phyloP scores from a whole-genome alignment of 2,888 invertebrate genomes.

The Pardosa pseudoannulata region DNA sequence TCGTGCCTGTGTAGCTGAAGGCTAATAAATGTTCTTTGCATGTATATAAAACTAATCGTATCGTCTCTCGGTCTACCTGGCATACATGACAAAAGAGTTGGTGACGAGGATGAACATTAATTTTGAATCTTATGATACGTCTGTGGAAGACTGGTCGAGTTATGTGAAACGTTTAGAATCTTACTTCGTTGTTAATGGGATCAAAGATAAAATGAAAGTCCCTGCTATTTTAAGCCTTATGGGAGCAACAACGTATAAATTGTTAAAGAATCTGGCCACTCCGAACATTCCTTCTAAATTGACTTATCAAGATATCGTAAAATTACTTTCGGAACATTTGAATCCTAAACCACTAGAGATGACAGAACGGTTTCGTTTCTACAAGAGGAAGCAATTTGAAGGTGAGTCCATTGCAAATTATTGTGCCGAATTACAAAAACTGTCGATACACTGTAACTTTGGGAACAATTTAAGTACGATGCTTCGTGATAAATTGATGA shows the following conservation, averaged over 20 bases:
- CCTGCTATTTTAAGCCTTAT: slow-evolving; percentile 51
- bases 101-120: slow-evolving; percentile 35
- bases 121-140: too few relatives aligned
- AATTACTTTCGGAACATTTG: slow-evolving; percentile 42
- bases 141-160: slow-evolving; percentile 52
- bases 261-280: slow-evolving; percentile 50
- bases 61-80: slow-evolving; percentile 52
- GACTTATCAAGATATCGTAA: slow-evolving; percentile 46
- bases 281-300: slow-evolving; percentile 39
- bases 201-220: slow-evolving; percentile 47
- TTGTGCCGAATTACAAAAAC: slow-evolving; percentile 49
- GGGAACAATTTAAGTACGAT: slow-evolving; percentile 48
- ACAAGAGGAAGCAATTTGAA: slow-evolving; percentile 52
- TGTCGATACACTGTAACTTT: slow-evolving; percentile 47
- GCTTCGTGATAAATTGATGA: slow-evolving; percentile 49
- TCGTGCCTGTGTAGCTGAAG: slow-evolving; percentile 26
- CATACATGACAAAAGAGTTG: slow-evolving; percentile 51
- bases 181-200: slow-evolving; percentile 55
- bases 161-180: slow-evolving; percentile 51
- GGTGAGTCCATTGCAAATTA: slow-evolving; percentile 52
- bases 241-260: slow-evolving; percentile 48
- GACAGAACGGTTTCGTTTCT: slow-evolving; percentile 51
- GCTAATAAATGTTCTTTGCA: slow-evolving; percentile 33
- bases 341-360: slow-evolving; percentile 45
- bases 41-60: slow-evolving; percentile 51